Evolutionary conservation across 1,140 invertebrate genomes (phyloP).

Genomic region (Rhagoletis pomonella): DNA sequence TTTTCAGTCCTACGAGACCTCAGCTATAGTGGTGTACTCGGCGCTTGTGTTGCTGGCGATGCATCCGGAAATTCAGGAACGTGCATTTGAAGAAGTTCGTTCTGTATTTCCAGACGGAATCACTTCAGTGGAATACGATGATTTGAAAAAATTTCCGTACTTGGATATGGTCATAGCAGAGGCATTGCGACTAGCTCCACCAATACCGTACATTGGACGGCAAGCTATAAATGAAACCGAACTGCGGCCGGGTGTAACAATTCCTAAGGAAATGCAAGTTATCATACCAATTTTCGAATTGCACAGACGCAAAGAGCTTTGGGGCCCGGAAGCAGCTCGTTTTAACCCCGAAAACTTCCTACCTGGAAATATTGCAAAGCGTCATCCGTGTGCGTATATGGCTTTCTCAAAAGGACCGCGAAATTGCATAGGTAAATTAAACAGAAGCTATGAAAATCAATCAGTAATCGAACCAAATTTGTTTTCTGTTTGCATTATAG

Average conservation of each 20-base stretch:
- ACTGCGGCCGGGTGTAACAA: not conserved
- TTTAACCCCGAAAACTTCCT: constrained; percentile 79
- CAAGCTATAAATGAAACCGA: constrained; percentile 1
- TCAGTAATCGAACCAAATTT: not conserved
- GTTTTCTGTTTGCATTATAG: not conserved
- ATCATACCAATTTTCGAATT: constrained; percentile 58
- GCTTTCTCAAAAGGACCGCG: constrained; percentile 77
- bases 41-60: constrained; percentile 58
- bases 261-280: constrained; percentile 56
- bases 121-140: constrained; percentile 16
- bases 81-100: constrained; percentile 55
- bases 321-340: constrained; percentile 76
- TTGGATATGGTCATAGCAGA: constrained; percentile 59
- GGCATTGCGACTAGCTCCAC: constrained; percentile 57
- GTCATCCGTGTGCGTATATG: constrained; percentile 74
- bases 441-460: not conserved
- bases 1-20: constrained; percentile 55
- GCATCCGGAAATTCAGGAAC: constrained; percentile 58
- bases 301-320: constrained; percentile 62
- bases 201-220: constrained; percentile 57
- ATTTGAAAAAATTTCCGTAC: constrained; percentile 58
- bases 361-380: constrained; percentile 68
- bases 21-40: constrained; percentile 34
- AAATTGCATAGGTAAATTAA: constrained; percentile 76
- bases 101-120: constrained; percentile 48